Evolutionary conservation across 1,140 invertebrate genomes (phyloP), one percentile per base, ranked within the genome.

Genomic region (Saccostrea echinata): DNA sequence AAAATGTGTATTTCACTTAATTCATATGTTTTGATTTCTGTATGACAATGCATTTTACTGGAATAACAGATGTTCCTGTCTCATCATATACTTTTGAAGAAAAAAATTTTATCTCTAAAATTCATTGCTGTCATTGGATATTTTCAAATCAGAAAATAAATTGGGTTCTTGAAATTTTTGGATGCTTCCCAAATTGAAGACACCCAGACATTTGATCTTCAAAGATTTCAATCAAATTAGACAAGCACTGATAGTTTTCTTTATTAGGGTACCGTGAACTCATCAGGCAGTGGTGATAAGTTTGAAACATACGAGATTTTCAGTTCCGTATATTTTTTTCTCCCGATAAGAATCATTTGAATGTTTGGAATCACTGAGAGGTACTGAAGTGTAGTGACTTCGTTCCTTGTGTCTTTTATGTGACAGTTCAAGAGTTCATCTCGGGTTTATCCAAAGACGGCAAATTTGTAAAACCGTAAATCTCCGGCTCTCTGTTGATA

Each of bases 401-500:
- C n/a, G 55, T 61, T 61, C 30, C 68, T 33, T 76, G 68, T 76
- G 68, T 76, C 68, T 76, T 76, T 76, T 76, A 76, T 76, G 16
- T 33, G 68, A 76, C 68, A 76, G 68, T 76, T 76, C 68, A 76
- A 76, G 30, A 33, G 68, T 76, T 76, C 68, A 76, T 76, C 68
- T 76, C 27, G 68, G 16, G 68, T 76, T 76, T 76, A 76, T 27
- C 68, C 68, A 76, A 13, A 76, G 30, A 76, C 27, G 27, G 30
- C 68, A 76, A 33, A 76, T 35, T 76, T 76, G 27, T 30, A 76
- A 30, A 33, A 27, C 9, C 68, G 13, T 76, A 76, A 76, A 76
- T 13, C 68, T 13, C 33, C 11, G 11, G 68, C 68, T 76, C 68
- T 76, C 11, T 43, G 4, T 76, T 35, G 68, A 76, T 16, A 76